Base-by-base conservation (phyloP, 2,797 vertebrate genomes). In the Anguilla pacifica region DNA sequence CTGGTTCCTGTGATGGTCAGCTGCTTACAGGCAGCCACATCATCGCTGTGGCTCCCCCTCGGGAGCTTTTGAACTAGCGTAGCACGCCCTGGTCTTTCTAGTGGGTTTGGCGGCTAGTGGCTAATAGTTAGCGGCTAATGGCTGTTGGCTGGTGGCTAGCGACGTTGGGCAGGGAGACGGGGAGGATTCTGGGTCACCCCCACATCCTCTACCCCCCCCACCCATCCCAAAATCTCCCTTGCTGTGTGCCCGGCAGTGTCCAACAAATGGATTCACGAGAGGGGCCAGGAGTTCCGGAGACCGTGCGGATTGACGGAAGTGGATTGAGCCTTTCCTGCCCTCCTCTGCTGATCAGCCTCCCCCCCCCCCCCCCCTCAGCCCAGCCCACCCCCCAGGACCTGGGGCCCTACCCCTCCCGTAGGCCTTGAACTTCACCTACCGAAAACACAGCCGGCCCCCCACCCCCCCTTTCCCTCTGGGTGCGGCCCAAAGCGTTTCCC, bases 191-290 rank as follows among this genome's bases (percentile, higher is more conserved):
- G 49, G 77, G 13, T 35, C 5, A 0, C 7, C 1, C 28, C 72
- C 35, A 35, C 35, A 35, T 35, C 35, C 35, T 35, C 1, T 35
- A 35, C 0, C 35, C 35, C 35, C 72, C 31, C 35, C 72, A 77
- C 35, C 72, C 72, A 19, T 43, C 46, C 81, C n/a, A 43, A 35
- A 35, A 53, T 53, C 15, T 15, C 25, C 19, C 39, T 70, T 9
- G 72, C 55, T 84, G 1, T 88, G 13, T 35, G 35, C 35, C 55
- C 72, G 49, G 86, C 95, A 99, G 99, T 99, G 91, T 99, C 99
- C 82, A 99, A 99, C 94, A 99, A 99, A 91, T 99, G 99, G 99
- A 97, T 99, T 92, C 99, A 99, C 0, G 99, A 99, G 94, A 95
- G 99, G 93, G 99, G 99, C 89, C 98, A 99, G n/a, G 99, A 99